Evolutionary conservation across 2,888 invertebrate genomes (phyloP).

Genomic region (Pristionchus maxplancki): DNA sequence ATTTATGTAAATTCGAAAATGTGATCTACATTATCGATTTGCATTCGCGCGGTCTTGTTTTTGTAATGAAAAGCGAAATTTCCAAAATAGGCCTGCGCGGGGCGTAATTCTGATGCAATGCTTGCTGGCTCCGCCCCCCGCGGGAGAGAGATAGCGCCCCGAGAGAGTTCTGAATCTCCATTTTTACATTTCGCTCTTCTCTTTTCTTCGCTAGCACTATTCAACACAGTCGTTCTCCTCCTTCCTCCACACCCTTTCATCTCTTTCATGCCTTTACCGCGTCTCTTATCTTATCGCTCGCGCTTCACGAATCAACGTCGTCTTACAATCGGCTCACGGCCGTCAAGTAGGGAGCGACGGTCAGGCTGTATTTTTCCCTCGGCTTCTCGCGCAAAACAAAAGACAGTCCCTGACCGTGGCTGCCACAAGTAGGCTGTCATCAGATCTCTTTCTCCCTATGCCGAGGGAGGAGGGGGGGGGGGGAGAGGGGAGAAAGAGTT

Average conservation of each 20-base stretch:
- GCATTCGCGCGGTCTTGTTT: neutral
- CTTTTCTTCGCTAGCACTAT: conserved; percentile 1
- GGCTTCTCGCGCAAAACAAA: neutral
- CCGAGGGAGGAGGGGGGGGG: too few species aligned
- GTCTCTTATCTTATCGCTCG: neutral
- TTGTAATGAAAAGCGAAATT: neutral
- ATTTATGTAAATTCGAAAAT: neutral
- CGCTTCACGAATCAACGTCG: neutral
- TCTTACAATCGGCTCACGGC: conserved; percentile 24
- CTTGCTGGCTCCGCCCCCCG: conserved; percentile 32
- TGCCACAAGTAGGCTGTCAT: conserved; percentile 15
- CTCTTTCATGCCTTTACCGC: neutral
- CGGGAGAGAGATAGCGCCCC: neutral
- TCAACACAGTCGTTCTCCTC: neutral
- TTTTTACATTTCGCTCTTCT: neutral
- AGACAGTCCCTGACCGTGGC: neutral
- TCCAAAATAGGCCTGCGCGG: conserved; percentile 7
- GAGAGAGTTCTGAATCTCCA: conserved; percentile 32
- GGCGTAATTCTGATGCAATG: conserved; percentile 46
- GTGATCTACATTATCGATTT: neutral
- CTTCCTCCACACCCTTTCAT: neutral
- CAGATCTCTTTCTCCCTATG: neutral
- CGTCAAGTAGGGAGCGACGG: neutral
- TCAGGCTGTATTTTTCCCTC: neutral
- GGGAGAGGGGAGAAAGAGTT: neutral